Conservation (phyloP, 2,797 vertebrate genomes). For the Pseudomugil tenellus region DNA sequence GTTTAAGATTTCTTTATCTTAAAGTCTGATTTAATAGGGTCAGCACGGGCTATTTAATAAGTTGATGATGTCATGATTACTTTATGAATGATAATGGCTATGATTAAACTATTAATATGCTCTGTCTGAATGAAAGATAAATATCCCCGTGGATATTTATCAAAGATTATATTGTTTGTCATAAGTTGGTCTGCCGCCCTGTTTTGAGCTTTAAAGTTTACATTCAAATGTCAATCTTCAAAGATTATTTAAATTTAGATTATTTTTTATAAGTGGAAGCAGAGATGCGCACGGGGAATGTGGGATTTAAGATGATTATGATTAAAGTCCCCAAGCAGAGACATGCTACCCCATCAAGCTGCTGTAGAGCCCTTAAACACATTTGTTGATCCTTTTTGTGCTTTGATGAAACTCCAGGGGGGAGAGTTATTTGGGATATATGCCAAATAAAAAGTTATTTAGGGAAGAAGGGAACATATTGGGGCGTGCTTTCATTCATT, state of each 20-base stretch:
- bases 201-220: background rate
- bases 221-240: background rate
- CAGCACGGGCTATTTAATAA: too few relatives aligned
- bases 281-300: background rate
- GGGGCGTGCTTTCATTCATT: background rate
- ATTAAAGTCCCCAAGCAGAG: background rate
- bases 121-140: background rate
- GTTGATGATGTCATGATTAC: background rate
- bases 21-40: too few relatives aligned
- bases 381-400: slow-evolving; percentile 2
- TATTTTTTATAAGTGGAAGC: background rate
- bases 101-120: background rate
- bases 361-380: slow-evolving; percentile 6
- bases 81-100: background rate
- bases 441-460: background rate
- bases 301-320: background rate
- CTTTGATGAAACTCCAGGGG: background rate
- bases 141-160: background rate
- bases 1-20: too few relatives aligned
- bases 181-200: background rate
- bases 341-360: background rate
- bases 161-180: background rate
- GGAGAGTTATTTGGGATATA: background rate
- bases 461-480: background rate
- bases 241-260: background rate